phyloP scores from a whole-genome alignment of 1,140 invertebrate genomes.

The Zaprionus tsacasi region DNA sequence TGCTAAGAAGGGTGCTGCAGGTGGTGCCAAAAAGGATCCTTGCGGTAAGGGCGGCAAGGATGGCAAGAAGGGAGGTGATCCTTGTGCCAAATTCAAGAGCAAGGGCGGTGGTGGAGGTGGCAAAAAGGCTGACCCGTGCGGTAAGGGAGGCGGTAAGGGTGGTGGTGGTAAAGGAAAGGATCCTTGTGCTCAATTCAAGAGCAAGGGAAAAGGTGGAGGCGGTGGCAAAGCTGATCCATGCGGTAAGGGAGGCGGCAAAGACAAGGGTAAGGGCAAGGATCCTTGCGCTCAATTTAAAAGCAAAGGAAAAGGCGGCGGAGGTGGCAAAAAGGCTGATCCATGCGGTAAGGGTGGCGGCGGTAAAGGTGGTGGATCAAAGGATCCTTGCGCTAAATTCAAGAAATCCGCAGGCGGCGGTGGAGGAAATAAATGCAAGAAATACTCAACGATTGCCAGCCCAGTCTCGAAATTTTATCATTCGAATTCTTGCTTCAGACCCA shows the following conservation, averaged over 20 bases:
- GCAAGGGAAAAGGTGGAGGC: too few relatives aligned
- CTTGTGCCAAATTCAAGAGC: background rate
- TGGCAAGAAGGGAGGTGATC: slow-evolving; percentile 12
- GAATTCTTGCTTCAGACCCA: slow-evolving; percentile 5
- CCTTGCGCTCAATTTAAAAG: too few relatives aligned
- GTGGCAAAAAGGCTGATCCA: slow-evolving; percentile 15
- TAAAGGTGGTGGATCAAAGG: background rate
- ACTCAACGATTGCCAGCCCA: slow-evolving; percentile 40
- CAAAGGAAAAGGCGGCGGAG: too few relatives aligned
- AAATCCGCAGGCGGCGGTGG: slow-evolving; percentile 14
- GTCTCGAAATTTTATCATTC: background rate
- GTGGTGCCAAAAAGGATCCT: slow-evolving; percentile 17
- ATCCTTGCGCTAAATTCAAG: slow-evolving; percentile 50
- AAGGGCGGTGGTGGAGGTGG: too few relatives aligned
- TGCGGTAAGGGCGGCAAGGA: background rate
- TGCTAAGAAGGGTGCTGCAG: slow-evolving; percentile 10
- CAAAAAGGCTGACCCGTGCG: too few relatives aligned
- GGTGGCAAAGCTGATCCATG: too few relatives aligned
- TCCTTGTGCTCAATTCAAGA: too few relatives aligned
- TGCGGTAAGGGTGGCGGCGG: slow-evolving; percentile 1
- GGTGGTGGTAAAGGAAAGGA: too few relatives aligned
- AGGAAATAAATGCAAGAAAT: slow-evolving; percentile 45
- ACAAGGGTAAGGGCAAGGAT: too few relatives aligned
- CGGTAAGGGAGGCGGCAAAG: too few relatives aligned
- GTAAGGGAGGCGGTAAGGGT: too few relatives aligned